Conservation (phyloP, 1,140 invertebrate species). For the Reticulitermes speratus region DNA sequence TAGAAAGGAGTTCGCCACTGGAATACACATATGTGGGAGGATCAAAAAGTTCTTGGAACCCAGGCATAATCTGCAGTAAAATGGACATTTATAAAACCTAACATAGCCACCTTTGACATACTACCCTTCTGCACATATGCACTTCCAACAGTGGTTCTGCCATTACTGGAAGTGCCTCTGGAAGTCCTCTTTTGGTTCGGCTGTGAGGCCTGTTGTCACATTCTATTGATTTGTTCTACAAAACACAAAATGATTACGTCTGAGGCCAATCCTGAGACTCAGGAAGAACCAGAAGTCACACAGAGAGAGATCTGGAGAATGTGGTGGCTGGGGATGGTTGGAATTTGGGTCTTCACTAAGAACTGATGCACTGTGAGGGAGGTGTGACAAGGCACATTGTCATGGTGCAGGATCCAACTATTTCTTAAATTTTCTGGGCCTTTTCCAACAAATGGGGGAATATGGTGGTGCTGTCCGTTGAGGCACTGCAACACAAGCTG, state of each 20-base stretch:
- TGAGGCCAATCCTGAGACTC: slow-evolving; percentile 39
- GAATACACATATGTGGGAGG: no score
- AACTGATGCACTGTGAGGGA: slow-evolving; percentile 37
- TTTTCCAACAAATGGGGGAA: no score
- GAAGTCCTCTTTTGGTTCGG: background rate
- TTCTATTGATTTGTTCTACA: slow-evolving; percentile 37
- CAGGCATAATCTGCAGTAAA: no score
- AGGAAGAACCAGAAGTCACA: slow-evolving; percentile 41
- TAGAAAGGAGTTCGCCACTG: no score
- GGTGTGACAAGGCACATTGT: slow-evolving; percentile 42
- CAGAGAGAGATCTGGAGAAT: slow-evolving; percentile 41
- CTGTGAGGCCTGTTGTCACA: background rate
- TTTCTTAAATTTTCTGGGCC: background rate
- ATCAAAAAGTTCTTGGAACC: no score
- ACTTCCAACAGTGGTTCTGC: background rate
- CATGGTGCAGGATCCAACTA: slow-evolving; percentile 42
- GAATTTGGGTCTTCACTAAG: slow-evolving; percentile 39
- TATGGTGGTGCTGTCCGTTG: no score
- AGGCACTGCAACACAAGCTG: no score
- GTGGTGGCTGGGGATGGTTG: slow-evolving; percentile 40
- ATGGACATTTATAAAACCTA: no score
- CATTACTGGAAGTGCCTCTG: slow-evolving; percentile 33
- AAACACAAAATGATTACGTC: slow-evolving; percentile 37
- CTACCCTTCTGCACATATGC: background rate
- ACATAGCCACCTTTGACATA: background rate